These are phyloP conservation scores for Rhinogobio ventralis DNA, from an alignment of 2,797 vertebrate species.

Conservation along the genomic window DNA sequence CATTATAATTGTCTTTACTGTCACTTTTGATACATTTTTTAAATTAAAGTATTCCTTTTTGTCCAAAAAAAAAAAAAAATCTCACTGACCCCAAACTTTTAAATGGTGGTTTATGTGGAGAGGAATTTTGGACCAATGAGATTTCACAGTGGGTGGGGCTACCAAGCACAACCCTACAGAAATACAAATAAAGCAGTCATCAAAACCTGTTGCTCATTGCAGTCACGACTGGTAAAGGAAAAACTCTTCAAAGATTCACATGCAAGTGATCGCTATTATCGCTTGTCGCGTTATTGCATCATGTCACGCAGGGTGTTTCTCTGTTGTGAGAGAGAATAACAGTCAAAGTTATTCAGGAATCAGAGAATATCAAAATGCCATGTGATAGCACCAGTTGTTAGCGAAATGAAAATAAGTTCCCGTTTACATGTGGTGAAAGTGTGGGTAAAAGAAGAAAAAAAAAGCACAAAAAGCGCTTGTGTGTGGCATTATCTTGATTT, in stretches of 20 bases:
- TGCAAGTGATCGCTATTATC: neutral
- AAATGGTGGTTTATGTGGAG: too few relatives aligned
- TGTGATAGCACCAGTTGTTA: slow-evolving; percentile 68
- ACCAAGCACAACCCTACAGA: neutral
- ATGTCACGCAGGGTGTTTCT: neutral
- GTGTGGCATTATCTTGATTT: slow-evolving; percentile 74
- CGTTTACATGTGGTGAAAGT: neutral
- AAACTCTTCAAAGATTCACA: neutral
- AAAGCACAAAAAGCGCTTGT: slow-evolving; percentile 44
- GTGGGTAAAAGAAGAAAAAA: slow-evolving; percentile 8
- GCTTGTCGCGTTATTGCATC: neutral
- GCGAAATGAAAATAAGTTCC: slow-evolving; percentile 55
- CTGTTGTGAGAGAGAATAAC: neutral
- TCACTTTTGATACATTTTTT: too few relatives aligned
- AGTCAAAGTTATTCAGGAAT: neutral
- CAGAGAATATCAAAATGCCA: slow-evolving; percentile 46
- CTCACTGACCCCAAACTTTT: neutral
- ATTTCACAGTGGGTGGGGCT: neutral
- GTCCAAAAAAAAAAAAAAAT: neutral
- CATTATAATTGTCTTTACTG: neutral
- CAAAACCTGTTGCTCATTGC: neutral
- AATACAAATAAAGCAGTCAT: neutral
- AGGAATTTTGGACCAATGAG: neutral
- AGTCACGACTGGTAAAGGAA: slow-evolving; percentile 6
- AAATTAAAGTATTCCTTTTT: neutral